These are phyloP conservation scores for Agrotis puta DNA, from an alignment of 2,888 invertebrate genomes.

Conservation along the genomic window DNA sequence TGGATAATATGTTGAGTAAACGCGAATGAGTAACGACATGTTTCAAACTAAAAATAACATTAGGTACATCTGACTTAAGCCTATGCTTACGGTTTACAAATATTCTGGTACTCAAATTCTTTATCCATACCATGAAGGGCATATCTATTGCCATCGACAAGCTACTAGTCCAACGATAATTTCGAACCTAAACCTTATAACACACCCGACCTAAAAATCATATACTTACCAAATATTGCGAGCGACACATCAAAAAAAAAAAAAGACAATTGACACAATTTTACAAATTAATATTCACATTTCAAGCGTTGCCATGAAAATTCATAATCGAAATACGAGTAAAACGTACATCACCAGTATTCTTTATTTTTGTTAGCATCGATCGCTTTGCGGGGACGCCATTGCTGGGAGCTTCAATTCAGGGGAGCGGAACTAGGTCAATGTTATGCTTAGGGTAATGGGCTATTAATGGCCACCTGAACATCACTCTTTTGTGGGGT, in stretches of 20 bases:
- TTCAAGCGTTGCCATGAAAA: not conserved
- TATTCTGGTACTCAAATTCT: not conserved
- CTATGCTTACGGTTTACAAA: no score
- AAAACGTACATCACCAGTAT: not conserved
- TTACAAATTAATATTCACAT: not conserved
- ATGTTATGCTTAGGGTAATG: slow-evolving; percentile 38
- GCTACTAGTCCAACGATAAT: not conserved
- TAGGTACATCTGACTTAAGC: no score
- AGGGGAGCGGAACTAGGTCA: slow-evolving; percentile 56
- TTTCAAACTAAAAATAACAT: no score
- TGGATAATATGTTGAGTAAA: no score
- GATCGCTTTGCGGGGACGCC: slow-evolving; percentile 26
- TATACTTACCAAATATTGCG: not conserved
- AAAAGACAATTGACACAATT: not conserved
- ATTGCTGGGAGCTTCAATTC: slow-evolving; percentile 12
- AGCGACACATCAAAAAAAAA: not conserved
- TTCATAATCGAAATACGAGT: slow-evolving; percentile 6
- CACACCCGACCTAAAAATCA: not conserved
- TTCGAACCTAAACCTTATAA: not conserved
- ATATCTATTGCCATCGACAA: not conserved
- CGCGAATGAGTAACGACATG: no score
- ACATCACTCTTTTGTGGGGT: not conserved
- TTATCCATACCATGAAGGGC: not conserved
- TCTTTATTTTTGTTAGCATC: slow-evolving; percentile 27
- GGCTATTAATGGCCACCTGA: slow-evolving; percentile 10